A percentile compares a stretch with the other conserved stretches of the same genome.
phyloP scores from a whole-genome alignment of 2,888 invertebrate species.

The Ligdia adustata region DNA sequence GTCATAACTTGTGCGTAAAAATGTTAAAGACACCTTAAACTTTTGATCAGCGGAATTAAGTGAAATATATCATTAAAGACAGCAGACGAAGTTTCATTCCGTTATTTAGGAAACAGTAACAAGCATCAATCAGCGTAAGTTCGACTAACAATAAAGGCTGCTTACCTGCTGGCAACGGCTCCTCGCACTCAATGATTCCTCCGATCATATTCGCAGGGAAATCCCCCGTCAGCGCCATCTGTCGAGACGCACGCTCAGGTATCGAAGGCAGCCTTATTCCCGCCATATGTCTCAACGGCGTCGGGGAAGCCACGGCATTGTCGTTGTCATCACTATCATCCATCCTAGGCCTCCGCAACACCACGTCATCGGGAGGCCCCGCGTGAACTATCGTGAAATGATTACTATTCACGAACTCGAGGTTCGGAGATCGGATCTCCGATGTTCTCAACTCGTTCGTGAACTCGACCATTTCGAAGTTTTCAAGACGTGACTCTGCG shows the following conservation, averaged over 20 bases:
- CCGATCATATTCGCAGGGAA: constrained; percentile 81
- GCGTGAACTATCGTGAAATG: constrained; percentile 82
- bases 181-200: constrained; percentile 87
- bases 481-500: constrained; percentile 45
- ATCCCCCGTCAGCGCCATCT: constrained; percentile 83
- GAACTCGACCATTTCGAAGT: constrained; percentile 78
- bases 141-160: too few relatives aligned
- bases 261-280: constrained; percentile 92
- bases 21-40: too few relatives aligned
- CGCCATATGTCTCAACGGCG: constrained; percentile 87
- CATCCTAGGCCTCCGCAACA: constrained; percentile 72
- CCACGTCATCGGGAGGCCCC: constrained; percentile 77
- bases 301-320: constrained; percentile 80
- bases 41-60: too few relatives aligned
- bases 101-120: too few relatives aligned
- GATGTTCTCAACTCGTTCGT: constrained; percentile 76
- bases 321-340: constrained; percentile 76
- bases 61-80: too few relatives aligned
- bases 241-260: constrained; percentile 87
- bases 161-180: constrained; percentile 93
- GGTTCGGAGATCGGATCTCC: constrained; percentile 80
- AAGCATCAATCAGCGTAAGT: too few relatives aligned
- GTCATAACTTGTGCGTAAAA: too few relatives aligned
- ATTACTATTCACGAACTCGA: constrained; percentile 83
- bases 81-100: too few relatives aligned